Evolutionary conservation across 2,888 invertebrate genomes (phyloP), one percentile per base, ranked within the genome.

Genomic region (Antheraea yamamai): DNA sequence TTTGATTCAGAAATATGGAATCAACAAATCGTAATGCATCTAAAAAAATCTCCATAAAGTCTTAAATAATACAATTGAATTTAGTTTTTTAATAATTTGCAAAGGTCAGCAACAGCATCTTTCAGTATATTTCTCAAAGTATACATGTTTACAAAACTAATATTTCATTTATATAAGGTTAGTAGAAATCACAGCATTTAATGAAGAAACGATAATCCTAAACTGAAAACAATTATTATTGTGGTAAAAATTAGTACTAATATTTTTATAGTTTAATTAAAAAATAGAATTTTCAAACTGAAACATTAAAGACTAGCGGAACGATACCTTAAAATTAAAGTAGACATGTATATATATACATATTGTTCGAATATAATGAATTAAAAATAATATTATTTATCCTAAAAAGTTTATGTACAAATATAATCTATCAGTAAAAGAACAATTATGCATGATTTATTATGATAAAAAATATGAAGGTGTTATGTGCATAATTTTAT

Each of bases 141-240:
- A 23, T 61, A 16, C 20, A 30, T 30, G 14, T 2, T 39, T n/a
- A 70, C 18, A 70, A 39, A 39, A 2, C n/a, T 23, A 39, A 70
- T n/a, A 14, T 70, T 70, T 16, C 51, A 26, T 68, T 55, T 71
- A 74, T 68, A 61, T 52, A 83, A 85, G 76, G 82, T 88, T 89
- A 90, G 86, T 87, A 89, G 90, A 89, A 92, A 93, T 93, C 93
- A 93, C 93, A 93, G 92, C 86, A 89, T 89, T 89, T 87, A 7
- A 84, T 88, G 87, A 87, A 87, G 85, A 82, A 80, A 84, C 82
- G 81, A 80, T 75, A 78, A 12, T 78, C 76, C 79, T 79, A 79
- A 72, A 66, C 6, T 30, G 7, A 47, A 47, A 47, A 47, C 12
- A 77, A 77, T 75, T 76, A 75, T 79, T 74, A 78, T 82, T 85